Base-by-base conservation (phyloP, 2,888 invertebrate genomes). In the Ochropacha duplaris region DNA sequence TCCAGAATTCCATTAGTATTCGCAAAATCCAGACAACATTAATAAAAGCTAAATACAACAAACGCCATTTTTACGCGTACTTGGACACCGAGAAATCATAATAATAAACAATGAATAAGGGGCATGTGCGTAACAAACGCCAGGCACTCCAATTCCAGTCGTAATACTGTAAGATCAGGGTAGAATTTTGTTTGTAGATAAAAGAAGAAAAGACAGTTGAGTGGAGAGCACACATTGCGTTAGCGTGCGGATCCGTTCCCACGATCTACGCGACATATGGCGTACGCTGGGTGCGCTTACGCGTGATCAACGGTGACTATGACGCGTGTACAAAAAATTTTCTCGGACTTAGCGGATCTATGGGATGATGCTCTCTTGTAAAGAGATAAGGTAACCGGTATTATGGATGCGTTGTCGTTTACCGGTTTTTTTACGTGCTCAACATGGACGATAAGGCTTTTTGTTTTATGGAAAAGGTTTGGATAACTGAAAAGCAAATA, bases 251-350 rank as follows among this genome's bases (percentile, higher is more conserved):
- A 84, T 84, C 81, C 86, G 84, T 92, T 92, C 92, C 90, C 92
- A 92, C 92, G 92, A 81, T 87, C 83, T 84, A 84, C 83, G 88
- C 88, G 91, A 86, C 92, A 92, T 90, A 90, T 92, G 92, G 90
- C 91, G 86, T 90, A 88, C 83, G 90, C 85, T 79, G 78, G 80
- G 78, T 79, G 83, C 86, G 82, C 83, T 83, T 81, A 84, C 84
- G 83, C 84, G 81, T 81, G 85, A 82, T 83, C 87, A 85, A 86
- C 87, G 85, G 86, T 84, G 90, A 86, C 87, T 85, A 86, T 84
- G 90, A 88, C 90, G 88, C 90, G 91, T 90, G 90, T 70, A 90
- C 88, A 91, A 92, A 91, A 88, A 88, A 84, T 74, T 79, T 63
- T 76, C 77, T 80, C 69, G 85, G 84, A 85, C 88, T 86, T 88